Evolutionary conservation across 2,797 vertebrate species (phyloP).

Genomic region (Lithobates sylvaticus): DNA sequence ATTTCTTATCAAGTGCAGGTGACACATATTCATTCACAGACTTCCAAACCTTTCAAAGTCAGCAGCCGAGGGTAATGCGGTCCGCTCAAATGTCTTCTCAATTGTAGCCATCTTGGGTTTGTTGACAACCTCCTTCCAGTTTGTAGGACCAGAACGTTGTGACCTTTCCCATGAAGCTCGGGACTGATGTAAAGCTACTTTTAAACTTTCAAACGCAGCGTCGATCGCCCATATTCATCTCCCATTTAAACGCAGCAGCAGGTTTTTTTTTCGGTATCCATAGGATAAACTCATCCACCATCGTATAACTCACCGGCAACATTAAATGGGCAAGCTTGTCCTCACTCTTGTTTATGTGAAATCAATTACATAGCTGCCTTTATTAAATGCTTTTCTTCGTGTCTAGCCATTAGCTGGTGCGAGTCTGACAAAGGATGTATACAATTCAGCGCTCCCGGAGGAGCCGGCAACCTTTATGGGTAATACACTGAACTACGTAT

Average conservation of each 20-base stretch:
- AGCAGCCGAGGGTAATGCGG: too few relatives aligned
- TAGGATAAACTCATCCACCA: not conserved
- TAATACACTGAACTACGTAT: not conserved
- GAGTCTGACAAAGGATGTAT: conserved; percentile 7
- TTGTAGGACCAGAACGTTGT: too few relatives aligned
- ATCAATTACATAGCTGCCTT: conserved; percentile 26
- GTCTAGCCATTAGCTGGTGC: conserved; percentile 23
- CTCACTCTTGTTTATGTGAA: conserved; percentile 29
- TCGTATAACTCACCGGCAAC: not conserved
- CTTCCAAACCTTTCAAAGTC: too few relatives aligned
- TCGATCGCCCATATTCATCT: too few relatives aligned
- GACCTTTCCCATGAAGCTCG: too few relatives aligned
- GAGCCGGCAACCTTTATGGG: not conserved
- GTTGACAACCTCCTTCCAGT: too few relatives aligned
- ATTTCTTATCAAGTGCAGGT: too few relatives aligned
- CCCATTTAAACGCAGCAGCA: not conserved
- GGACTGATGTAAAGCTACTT: too few relatives aligned
- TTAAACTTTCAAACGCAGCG: too few relatives aligned
- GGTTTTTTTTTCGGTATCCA: not conserved
- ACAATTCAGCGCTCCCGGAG: conserved; percentile 16
- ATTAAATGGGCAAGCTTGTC: not conserved
- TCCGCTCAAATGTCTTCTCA: too few relatives aligned
- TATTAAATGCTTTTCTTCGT: conserved; percentile 36
- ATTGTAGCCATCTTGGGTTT: too few relatives aligned
- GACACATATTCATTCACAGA: too few relatives aligned